phyloP scores from a whole-genome alignment of 2,797 vertebrate genomes.

The Triplophysa bombifrons region DNA sequence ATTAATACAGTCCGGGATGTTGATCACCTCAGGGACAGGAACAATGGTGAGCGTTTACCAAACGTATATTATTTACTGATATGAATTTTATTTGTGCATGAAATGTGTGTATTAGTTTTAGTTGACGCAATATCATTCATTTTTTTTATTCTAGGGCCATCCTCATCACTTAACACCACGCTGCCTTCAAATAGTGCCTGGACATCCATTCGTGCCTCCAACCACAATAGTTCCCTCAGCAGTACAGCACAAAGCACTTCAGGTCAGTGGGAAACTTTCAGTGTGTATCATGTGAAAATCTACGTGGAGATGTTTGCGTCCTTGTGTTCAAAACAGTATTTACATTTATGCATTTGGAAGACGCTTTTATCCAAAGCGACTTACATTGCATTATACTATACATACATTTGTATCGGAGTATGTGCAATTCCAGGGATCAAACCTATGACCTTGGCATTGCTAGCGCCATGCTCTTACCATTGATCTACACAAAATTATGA shows the following conservation, averaged over 20 bases:
- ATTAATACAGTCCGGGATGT: slow-evolving; percentile 99
- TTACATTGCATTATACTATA: no score
- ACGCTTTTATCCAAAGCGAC: no score
- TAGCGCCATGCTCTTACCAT: no score
- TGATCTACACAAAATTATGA: no score
- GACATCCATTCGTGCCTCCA: slow-evolving; percentile 99
- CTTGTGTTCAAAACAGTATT: neutral
- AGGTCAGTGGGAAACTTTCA: slow-evolving; percentile 72
- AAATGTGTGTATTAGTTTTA: neutral
- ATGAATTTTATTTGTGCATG: neutral
- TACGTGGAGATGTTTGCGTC: neutral
- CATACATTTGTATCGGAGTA: no score
- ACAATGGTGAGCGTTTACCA: slow-evolving; percentile 82
- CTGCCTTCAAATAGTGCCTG: slow-evolving; percentile 99
- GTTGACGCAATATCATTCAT: neutral
- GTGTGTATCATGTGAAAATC: neutral
- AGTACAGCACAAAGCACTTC: slow-evolving; percentile 99
- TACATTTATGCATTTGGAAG: no score
- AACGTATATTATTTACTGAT: neutral
- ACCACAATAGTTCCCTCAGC: slow-evolving; percentile 99
- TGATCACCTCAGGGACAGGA: slow-evolving; percentile 99
- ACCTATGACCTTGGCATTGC: no score
- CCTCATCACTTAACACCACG: slow-evolving; percentile 99
- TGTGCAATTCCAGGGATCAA: no score
- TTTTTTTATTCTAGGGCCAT: slow-evolving; percentile 82